Evolutionary conservation across 2,888 invertebrate genomes (phyloP).

Genomic region (Heliconius erato): DNA sequence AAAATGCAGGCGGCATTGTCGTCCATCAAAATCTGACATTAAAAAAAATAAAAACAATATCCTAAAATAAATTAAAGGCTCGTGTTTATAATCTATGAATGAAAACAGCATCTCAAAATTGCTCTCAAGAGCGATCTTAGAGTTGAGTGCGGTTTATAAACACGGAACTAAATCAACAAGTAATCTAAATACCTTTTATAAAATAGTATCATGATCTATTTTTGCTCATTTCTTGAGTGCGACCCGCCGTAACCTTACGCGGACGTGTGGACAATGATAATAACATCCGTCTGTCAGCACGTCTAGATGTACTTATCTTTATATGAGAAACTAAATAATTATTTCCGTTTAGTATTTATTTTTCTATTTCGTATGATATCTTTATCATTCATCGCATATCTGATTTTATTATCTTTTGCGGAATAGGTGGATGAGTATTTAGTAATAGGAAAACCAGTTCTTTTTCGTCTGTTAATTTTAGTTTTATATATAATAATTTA

Average conservation of each 20-base stretch:
- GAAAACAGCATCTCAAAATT: no score
- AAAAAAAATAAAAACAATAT: background rate
- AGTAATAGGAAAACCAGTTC: background rate
- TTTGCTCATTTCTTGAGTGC: conserved; percentile 27
- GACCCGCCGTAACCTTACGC: conserved; percentile 37
- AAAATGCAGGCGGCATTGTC: no score
- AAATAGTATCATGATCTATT: conserved; percentile 2
- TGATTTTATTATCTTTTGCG: background rate
- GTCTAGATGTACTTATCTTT: conserved; percentile 27
- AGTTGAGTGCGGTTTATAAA: no score
- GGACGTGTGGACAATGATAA: conserved; percentile 35
- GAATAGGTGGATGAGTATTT: background rate
- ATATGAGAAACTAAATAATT: conserved; percentile 15
- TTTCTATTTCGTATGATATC: background rate
- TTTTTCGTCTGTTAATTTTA: background rate
- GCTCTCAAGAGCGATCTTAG: no score
- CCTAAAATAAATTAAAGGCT: no score
- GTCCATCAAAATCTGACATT: no score
- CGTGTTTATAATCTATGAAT: no score
- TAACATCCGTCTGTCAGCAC: conserved; percentile 34
- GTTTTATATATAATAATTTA: background rate
- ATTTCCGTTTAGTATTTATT: conserved; percentile 11
- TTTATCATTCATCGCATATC: background rate
- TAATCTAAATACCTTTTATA: background rate
- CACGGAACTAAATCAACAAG: background rate